Conservation (phyloP, 2,797 vertebrate genomes). For the Falco novaeseelandiae region DNA sequence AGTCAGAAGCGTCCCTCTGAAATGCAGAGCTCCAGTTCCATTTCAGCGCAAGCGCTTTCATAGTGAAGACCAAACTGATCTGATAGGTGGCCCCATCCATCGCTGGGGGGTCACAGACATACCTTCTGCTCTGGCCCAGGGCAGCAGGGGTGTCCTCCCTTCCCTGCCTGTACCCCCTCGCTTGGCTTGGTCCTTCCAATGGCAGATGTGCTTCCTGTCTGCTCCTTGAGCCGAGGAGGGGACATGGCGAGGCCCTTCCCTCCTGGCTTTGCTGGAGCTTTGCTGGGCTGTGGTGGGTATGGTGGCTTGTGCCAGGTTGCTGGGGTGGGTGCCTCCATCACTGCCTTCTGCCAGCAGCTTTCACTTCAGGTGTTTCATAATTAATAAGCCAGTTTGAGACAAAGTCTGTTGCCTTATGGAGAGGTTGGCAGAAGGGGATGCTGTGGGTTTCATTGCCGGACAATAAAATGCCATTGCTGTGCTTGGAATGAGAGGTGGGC, state of each 20-base stretch:
- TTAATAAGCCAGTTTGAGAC: background rate
- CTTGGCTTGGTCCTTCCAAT: background rate
- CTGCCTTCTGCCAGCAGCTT: background rate
- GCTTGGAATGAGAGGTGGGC: fast-evolving
- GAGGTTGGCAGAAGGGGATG: background rate
- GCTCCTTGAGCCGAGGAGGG: background rate
- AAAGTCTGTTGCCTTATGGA: background rate
- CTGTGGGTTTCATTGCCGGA: fast-evolving
- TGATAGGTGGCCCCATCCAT: fast-evolving
- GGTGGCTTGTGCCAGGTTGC: background rate
- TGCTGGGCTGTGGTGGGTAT: fast-evolving
- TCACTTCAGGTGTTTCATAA: background rate
- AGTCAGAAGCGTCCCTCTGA: background rate
- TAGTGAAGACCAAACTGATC: fast-evolving
- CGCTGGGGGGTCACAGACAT: background rate
- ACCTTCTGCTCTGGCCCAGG: background rate
- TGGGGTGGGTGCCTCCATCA: background rate
- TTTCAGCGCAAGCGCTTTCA: fast-evolving
- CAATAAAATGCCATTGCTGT: fast-evolving
- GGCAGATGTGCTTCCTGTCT: background rate
- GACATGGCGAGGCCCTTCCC: fast-evolving
- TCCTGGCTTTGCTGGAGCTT: background rate
- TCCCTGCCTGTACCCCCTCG: fast-evolving
- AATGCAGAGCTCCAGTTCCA: background rate
- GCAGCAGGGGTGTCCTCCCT: background rate